phyloP scores from a whole-genome alignment of 2,888 invertebrate genomes.

The Philhelius pedissequus region DNA sequence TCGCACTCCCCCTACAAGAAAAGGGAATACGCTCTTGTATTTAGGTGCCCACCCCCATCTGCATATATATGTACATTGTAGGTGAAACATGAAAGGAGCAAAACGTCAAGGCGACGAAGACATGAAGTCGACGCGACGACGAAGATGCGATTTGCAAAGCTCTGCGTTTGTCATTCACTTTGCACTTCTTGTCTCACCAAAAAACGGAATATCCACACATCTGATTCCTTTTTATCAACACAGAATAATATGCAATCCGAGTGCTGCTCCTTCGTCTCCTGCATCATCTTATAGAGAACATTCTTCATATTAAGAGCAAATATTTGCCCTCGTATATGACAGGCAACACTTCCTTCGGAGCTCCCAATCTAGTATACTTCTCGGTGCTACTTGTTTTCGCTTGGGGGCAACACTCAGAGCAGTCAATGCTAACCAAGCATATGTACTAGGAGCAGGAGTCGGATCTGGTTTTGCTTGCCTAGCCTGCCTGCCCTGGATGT shows the following conservation, averaged over 20 bases:
- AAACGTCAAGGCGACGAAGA: not conserved
- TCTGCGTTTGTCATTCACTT: conserved; percentile 58
- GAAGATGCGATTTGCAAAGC: conserved; percentile 35
- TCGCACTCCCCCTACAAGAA: conserved; percentile 11
- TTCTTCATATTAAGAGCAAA: conserved; percentile 68
- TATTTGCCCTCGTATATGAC: conserved; percentile 64
- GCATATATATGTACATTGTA: no score
- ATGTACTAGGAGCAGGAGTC: not conserved
- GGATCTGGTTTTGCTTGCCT: conserved; percentile 5
- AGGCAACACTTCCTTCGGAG: conserved; percentile 59
- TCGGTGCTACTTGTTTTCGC: conserved; percentile 2
- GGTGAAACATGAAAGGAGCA: conserved; percentile 60
- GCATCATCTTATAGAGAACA: conserved; percentile 45
- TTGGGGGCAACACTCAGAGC: conserved; percentile 19
- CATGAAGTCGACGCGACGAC: no score
- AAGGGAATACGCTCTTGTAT: not conserved
- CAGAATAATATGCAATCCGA: conserved; percentile 7
- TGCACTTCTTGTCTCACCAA: conserved; percentile 57
- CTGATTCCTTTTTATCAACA: conserved; percentile 57
- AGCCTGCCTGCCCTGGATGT: conserved; percentile 40
- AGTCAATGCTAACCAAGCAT: conserved; percentile 25
- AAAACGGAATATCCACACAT: conserved; percentile 58
- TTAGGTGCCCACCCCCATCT: no score
- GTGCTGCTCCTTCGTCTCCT: not conserved
- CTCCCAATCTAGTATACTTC: conserved; percentile 16